Evolutionary conservation across 1,140 invertebrate genomes (phyloP).

Genomic region (Halictus rubicundus): DNA sequence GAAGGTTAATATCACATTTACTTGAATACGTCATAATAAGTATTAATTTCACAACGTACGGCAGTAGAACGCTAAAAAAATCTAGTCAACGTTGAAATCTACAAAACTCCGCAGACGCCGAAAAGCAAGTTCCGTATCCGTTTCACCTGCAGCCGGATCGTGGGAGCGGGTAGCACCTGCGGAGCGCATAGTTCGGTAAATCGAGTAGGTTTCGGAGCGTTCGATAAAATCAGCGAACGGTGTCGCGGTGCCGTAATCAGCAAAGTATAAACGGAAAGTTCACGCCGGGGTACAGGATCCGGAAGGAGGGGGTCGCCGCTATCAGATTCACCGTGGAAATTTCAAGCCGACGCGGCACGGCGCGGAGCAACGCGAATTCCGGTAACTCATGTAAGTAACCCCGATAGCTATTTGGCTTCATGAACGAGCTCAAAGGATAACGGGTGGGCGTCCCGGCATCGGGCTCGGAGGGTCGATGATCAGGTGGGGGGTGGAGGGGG

Average conservation of each 20-base stretch:
- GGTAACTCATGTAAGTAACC: slow-evolving; percentile 42
- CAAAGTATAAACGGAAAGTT: slow-evolving; percentile 16
- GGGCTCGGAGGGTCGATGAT: slow-evolving; percentile 23
- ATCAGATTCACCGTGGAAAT: slow-evolving; percentile 10
- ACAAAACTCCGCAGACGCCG: too few relatives aligned
- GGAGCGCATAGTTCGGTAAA: neutral
- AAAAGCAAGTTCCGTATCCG: too few relatives aligned
- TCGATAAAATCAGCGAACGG: slow-evolving; percentile 13
- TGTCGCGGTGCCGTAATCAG: neutral
- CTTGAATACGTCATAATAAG: too few relatives aligned
- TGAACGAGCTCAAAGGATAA: slow-evolving; percentile 48
- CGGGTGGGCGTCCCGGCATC: neutral
- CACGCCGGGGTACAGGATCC: neutral
- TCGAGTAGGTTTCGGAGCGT: neutral
- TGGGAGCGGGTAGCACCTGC: too few relatives aligned
- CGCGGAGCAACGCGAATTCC: slow-evolving; percentile 17
- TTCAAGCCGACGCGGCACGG: neutral
- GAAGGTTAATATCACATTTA: too few relatives aligned
- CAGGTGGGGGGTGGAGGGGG: slow-evolving; percentile 15
- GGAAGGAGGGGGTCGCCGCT: neutral
- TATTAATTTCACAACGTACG: too few relatives aligned
- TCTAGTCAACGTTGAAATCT: too few relatives aligned
- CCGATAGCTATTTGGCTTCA: slow-evolving; percentile 48
- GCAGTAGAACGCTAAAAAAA: too few relatives aligned
- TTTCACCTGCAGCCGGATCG: neutral